Conservation (phyloP, 1,140 invertebrate genomes). For the Brachionus koreanus region DNA sequence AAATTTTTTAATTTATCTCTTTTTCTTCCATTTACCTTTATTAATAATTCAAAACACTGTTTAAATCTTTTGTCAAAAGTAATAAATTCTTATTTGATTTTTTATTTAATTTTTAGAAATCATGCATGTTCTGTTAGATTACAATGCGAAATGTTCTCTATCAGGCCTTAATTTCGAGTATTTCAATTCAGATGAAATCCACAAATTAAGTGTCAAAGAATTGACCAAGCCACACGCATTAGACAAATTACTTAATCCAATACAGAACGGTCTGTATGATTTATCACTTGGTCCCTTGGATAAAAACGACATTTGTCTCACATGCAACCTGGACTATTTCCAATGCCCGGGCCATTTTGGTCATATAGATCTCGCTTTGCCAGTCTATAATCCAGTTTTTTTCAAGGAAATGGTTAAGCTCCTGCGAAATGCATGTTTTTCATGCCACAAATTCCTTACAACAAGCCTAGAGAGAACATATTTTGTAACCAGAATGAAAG, state of each 20-base stretch:
- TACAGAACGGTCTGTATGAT: slow-evolving; percentile 80
- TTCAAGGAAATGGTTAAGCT: slow-evolving; percentile 70
- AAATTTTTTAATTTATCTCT: not conserved
- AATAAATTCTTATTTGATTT: not conserved
- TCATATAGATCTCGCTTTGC: slow-evolving; percentile 83
- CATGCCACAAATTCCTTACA: slow-evolving; percentile 58
- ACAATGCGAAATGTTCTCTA: slow-evolving; percentile 38
- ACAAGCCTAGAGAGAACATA: slow-evolving; percentile 52
- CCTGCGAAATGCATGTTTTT: slow-evolving; percentile 63
- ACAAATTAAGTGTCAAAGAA: slow-evolving; percentile 77
- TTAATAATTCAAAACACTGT: not conserved
- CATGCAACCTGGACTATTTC: slow-evolving; percentile 69
- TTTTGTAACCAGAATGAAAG: slow-evolving; percentile 69
- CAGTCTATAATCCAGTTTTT: slow-evolving; percentile 86
- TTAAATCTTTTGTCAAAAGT: not conserved
- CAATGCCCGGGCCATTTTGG: slow-evolving; percentile 89
- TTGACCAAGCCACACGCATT: slow-evolving; percentile 77
- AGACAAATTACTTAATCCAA: slow-evolving; percentile 76
- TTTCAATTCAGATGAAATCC: slow-evolving; percentile 77
- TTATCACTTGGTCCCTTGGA: slow-evolving; percentile 65
- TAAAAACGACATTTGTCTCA: slow-evolving; percentile 69
- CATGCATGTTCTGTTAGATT: slow-evolving; percentile 40
- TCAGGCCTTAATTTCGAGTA: slow-evolving; percentile 51
- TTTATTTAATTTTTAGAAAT: not conserved
- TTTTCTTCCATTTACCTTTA: not conserved